Evolutionary conservation across 1,140 invertebrate genomes (phyloP).

Genomic region (Notospermus geniculatus): DNA sequence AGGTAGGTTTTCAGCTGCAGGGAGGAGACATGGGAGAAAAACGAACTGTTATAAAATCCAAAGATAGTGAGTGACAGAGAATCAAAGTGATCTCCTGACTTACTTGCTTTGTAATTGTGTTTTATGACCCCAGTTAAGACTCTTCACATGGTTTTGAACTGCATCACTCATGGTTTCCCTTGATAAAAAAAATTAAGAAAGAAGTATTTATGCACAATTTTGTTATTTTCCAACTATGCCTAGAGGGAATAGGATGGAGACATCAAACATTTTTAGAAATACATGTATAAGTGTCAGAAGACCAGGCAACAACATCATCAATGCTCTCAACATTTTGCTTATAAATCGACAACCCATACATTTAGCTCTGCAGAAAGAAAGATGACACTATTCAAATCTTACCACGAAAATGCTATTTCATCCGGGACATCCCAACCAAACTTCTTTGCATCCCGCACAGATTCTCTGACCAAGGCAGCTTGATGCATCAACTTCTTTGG

Average conservation of each 20-base stretch:
- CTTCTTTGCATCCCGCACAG: constrained; percentile 72
- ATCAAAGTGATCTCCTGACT: constrained; percentile 36
- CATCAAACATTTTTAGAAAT: constrained; percentile 6
- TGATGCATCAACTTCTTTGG: constrained; percentile 97
- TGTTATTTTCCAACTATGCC: too few relatives aligned
- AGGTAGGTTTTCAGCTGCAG: too few relatives aligned
- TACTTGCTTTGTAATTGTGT: constrained; percentile 83
- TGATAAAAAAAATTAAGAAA: constrained; percentile 23
- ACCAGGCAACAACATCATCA: too few relatives aligned
- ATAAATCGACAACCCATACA: not conserved
- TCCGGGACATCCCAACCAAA: constrained; percentile 78
- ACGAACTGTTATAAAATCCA: too few relatives aligned
- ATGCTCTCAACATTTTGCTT: too few relatives aligned
- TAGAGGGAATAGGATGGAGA: too few relatives aligned
- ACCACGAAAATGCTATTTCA: constrained; percentile 33
- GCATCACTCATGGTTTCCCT: constrained; percentile 67
- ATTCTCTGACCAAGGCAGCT: constrained; percentile 77
- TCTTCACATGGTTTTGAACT: constrained; percentile 85
- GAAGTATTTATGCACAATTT: too few relatives aligned
- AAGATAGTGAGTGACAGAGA: constrained; percentile 9
- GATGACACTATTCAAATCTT: not conserved
- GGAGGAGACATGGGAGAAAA: too few relatives aligned
- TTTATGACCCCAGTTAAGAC: constrained; percentile 87
- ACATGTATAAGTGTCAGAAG: not conserved
- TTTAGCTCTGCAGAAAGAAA: not conserved